Evolutionary conservation across 2,888 invertebrate species (phyloP).

Genomic region (Rhabditophanes sp.): DNA sequence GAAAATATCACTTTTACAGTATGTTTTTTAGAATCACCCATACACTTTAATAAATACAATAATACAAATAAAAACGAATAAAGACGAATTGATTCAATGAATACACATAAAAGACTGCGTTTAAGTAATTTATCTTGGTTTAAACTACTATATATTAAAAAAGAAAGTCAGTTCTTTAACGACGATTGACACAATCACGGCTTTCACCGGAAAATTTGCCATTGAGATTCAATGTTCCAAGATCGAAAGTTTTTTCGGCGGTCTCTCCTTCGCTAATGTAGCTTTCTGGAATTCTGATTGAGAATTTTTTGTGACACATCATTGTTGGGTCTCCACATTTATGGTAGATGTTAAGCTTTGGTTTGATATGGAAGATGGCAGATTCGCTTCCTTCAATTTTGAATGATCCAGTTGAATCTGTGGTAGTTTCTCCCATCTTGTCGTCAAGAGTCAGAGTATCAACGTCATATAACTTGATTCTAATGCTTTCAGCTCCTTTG

Average conservation of each 20-base stretch:
- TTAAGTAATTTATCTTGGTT: too few species aligned
- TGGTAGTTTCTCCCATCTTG: slow-evolving; percentile 27
- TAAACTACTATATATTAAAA: too few species aligned
- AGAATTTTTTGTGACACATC: slow-evolving; percentile 27
- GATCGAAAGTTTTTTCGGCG: slow-evolving; percentile 29
- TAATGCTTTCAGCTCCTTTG: slow-evolving; percentile 27
- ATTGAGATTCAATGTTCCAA: slow-evolving; percentile 28
- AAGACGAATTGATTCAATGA: too few species aligned
- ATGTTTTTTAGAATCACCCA: too few species aligned
- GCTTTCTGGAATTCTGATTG: slow-evolving; percentile 24
- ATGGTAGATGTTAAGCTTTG: slow-evolving; percentile 16
- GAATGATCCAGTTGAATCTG: slow-evolving; percentile 25
- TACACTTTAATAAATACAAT: too few species aligned
- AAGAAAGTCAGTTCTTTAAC: too few species aligned
- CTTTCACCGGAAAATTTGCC: slow-evolving; percentile 31
- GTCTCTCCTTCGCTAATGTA: slow-evolving; percentile 21
- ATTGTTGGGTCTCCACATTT: slow-evolving; percentile 7
- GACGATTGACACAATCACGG: slow-evolving; percentile 30
- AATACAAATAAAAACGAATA: too few species aligned
- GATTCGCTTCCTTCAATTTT: slow-evolving; percentile 20
- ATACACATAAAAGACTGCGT: too few species aligned
- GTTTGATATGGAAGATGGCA: slow-evolving; percentile 17
- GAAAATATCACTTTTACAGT: too few species aligned
- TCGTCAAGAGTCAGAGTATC: slow-evolving; percentile 31
- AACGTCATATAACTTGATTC: slow-evolving; percentile 34